Evolutionary conservation across 2,797 vertebrate genomes (phyloP).

Genomic region (Avahi laniger): DNA sequence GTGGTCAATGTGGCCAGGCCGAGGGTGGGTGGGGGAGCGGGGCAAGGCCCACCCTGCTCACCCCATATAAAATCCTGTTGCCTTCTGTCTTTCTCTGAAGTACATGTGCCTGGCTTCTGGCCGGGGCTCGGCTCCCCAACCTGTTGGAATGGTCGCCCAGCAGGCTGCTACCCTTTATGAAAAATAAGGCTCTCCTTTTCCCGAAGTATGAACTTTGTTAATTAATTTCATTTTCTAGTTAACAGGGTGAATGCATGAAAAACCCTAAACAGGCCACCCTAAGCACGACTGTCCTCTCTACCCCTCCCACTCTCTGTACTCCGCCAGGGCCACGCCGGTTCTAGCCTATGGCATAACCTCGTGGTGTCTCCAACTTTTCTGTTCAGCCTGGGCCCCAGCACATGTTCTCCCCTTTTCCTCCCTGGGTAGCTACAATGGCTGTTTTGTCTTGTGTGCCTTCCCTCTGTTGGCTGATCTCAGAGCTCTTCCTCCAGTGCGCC

Average conservation of each 20-base stretch:
- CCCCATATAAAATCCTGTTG: no score
- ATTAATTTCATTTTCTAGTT: no score
- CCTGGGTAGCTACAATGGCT: neutral
- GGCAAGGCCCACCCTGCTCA: neutral
- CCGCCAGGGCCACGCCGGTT: accelerated
- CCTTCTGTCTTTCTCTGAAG: no score
- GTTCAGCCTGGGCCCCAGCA: neutral
- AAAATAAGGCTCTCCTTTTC: no score
- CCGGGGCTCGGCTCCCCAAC: no score
- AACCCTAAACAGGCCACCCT: neutral
- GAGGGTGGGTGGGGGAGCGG: neutral
- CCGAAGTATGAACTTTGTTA: no score
- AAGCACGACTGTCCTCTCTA: accelerated
- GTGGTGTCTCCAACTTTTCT: neutral
- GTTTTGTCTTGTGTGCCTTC: neutral
- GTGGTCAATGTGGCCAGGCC: neutral
- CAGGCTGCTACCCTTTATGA: no score
- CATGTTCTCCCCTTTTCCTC: neutral
- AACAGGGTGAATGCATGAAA: accelerated
- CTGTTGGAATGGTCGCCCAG: no score
- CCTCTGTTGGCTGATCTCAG: neutral
- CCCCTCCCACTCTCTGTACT: no score
- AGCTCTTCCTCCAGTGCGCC: accelerated
- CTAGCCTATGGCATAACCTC: neutral
- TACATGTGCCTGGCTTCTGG: no score